Evolutionary conservation across 2,797 vertebrate genomes (phyloP), one percentile per base, ranked within the genome.

Genomic region (Sciurus vulgaris): DNA sequence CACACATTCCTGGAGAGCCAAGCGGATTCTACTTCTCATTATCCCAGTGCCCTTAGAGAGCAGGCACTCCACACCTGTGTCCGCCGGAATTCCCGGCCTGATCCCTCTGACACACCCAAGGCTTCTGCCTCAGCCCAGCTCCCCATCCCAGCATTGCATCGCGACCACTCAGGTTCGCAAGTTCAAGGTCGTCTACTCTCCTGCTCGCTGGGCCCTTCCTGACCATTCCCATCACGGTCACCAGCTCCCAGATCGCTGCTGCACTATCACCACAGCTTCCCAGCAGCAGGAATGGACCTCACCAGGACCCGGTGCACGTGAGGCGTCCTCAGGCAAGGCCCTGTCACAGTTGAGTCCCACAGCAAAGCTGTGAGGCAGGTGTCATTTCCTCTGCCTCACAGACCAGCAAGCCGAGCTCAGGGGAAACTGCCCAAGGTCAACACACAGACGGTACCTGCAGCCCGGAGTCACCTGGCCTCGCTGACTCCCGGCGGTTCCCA

Each of bases 301-400:
- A 38, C 38, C 3, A 61, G 0, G 24, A 24, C 9, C 63, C 5
- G 14, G 30, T 15, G 63, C 14, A 15, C 5, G 30, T 33, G 13
- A 15, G 33, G 63, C 28, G 10, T 22, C 59, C 24, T 61, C 59
- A n/a, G 33, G 65, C 44, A 49, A 63, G 4, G 5, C 17, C 13
- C 38, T n/a, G 20, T 69, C 9, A 4, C 47, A 49, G 72, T 86
- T 56, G 74, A 91, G 83, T 88, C 56, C 86, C 35, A 22, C 10
- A 35, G 76, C 13, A 14, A 30, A 15, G 15, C n/a, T 44, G 10
- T 11, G 63, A 81, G 30, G 41, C 41, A 92, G 73, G 8, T 26
- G 15, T 59, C 79, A 49, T 70, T 94, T 95, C 63, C 61, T 38
- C 59, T 81, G 22, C 33, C 87, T 91, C 67, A 82, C 33, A 70